phyloP scores from a whole-genome alignment of 2,113 vertebrate species.

The Sarotherodon lohbergeri region DNA sequence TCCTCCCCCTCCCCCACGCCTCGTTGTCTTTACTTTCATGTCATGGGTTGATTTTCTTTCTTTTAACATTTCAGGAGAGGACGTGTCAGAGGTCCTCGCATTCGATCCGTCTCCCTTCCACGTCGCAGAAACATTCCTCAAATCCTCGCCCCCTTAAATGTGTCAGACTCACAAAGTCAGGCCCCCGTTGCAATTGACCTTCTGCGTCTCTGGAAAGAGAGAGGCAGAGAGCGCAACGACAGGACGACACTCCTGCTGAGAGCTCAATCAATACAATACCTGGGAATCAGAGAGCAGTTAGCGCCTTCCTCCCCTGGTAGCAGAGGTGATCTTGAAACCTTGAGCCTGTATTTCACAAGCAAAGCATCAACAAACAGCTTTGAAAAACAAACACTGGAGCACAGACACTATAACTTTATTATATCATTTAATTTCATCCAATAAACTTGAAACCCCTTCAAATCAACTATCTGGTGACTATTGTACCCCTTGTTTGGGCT shows the following conservation, averaged over 20 bases:
- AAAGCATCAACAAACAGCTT: background rate
- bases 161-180: conserved; percentile 22
- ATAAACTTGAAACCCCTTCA: background rate
- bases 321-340: conserved; percentile 29
- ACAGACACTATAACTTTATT: background rate
- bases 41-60: conserved; percentile 10
- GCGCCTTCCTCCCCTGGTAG: background rate
- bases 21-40: background rate
- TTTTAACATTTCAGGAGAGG: background rate
- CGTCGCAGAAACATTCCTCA: conserved; percentile 3
- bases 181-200: conserved; percentile 37
- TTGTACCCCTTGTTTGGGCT: background rate
- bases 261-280: conserved; percentile 51
- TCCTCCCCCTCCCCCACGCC: background rate
- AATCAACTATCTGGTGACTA: background rate
- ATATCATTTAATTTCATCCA: background rate
- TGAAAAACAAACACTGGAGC: background rate
- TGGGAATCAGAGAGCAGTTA: conserved; percentile 20
- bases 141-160: conserved; percentile 5
- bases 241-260: conserved; percentile 49
- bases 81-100: conserved; percentile 16
- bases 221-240: background rate
- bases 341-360: background rate
- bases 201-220: background rate
- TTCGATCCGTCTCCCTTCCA: background rate